Conservation (phyloP, 2,113 vertebrate genomes). For the Caloenas nicobarica region DNA sequence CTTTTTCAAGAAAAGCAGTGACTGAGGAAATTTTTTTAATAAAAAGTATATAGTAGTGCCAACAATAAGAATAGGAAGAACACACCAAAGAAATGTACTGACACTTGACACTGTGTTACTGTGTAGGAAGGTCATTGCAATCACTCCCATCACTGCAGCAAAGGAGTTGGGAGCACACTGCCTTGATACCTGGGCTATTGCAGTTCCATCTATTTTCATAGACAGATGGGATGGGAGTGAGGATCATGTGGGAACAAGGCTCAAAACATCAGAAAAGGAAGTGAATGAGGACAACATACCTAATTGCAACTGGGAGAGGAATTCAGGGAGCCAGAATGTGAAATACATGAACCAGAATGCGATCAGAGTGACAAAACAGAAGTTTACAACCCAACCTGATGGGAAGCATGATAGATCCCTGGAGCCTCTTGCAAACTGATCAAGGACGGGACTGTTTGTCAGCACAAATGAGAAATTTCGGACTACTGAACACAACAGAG, state of each 20-base stretch:
- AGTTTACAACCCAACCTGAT: neutral
- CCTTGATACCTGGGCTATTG: neutral
- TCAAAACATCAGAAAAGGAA: neutral
- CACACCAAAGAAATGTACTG: neutral
- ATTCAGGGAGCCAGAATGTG: neutral
- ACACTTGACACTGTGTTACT: neutral
- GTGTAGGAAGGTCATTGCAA: neutral
- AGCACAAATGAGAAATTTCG: constrained; percentile 6
- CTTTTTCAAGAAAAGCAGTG: neutral
- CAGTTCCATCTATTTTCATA: neutral
- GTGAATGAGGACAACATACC: neutral
- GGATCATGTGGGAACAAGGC: neutral
- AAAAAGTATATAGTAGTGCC: neutral
- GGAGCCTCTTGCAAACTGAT: neutral
- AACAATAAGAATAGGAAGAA: neutral
- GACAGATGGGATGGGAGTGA: neutral
- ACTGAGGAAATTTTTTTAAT: neutral
- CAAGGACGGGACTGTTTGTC: neutral
- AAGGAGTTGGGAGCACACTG: neutral
- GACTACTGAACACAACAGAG: neutral
- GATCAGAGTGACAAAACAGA: neutral
- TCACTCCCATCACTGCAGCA: neutral
- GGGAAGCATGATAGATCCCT: neutral
- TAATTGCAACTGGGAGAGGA: neutral
- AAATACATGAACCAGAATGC: neutral